Evolutionary conservation across 2,113 vertebrate genomes (phyloP).

Genomic region (Ammospiza nelsoni): DNA sequence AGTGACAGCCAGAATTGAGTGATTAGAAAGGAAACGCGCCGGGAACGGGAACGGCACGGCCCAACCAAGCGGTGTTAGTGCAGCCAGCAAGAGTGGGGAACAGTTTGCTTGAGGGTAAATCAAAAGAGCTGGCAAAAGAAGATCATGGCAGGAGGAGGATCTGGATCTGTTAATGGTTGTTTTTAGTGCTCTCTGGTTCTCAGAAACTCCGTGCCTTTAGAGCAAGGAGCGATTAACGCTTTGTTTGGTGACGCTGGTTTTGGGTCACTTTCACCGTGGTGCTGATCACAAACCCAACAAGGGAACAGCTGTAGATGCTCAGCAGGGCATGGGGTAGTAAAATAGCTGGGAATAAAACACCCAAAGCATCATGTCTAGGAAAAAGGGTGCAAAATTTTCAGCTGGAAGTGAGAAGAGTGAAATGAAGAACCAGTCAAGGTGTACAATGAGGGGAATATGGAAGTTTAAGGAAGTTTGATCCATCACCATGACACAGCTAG

Average conservation of each 20-base stretch:
- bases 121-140: neutral
- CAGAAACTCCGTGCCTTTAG: neutral
- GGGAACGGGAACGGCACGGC: neutral
- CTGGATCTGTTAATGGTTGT: fast-evolving
- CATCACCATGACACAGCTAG: neutral
- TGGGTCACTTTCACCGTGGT: neutral
- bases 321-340: neutral
- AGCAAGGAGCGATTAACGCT: neutral
- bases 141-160: neutral
- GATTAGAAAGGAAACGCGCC: neutral
- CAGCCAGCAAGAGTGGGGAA: neutral
- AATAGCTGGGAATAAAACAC: neutral
- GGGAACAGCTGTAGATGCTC: neutral
- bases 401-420: neutral
- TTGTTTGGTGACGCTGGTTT: neutral
- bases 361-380: neutral
- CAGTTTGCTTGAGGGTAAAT: neutral
- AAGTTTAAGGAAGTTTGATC: neutral
- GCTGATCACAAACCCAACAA: neutral
- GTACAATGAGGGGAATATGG: neutral
- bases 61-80: neutral
- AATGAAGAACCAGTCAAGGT: neutral
- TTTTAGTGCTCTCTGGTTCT: neutral
- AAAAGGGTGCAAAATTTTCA: neutral
- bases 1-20: neutral